Evolutionary conservation across 2,797 vertebrate genomes (phyloP), one percentile per base, ranked within the genome.

Genomic region (Brachyrhaphis roseni): DNA sequence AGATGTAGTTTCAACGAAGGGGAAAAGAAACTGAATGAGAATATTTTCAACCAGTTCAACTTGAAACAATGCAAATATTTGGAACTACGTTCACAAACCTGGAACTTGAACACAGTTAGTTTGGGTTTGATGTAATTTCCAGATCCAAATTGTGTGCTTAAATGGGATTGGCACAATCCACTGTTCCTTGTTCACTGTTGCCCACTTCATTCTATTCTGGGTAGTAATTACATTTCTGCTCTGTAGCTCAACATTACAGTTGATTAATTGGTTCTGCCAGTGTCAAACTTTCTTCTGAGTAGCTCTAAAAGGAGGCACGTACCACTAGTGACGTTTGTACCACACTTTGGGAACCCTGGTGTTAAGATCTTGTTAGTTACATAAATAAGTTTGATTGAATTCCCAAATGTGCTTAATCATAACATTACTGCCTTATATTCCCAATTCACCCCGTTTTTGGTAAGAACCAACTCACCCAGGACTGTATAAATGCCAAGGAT

Each of bases 341-440:
- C 8, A 23, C 8, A 23, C 8, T 23, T 23, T 11, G 62, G 34
- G 7, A 66, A 23, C 18, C 18, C 18, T 68, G 18, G 15, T 71
- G 1, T 45, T 3, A 2, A 57, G 70, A 64, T 68, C 72, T 41
- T 77, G 66, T 74, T 10, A 64, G 45, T 81, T 47, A 66, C 26
- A 12, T 77, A 7, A 13, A 5, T 75, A 7, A 6, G 36, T 59
- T 45, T 15, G 59, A 86, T 62, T 76, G 41, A 0, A 80, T 77
- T 53, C 75, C 71, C 16, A 3, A 20, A 73, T 76, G 72, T 76
- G 77, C 59, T 57, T 12, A n/a, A 82, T 68, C 26, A 53, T 68
- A 62, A 74, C 5, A 13, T 39, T 75, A 51, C 41, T 68, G 46
- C 77, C 39, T 36, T 5, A 11, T 66, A 43, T 13, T 76, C 49